Conservation (phyloP, 1,140 invertebrate species). For the Calosoma granatense region DNA sequence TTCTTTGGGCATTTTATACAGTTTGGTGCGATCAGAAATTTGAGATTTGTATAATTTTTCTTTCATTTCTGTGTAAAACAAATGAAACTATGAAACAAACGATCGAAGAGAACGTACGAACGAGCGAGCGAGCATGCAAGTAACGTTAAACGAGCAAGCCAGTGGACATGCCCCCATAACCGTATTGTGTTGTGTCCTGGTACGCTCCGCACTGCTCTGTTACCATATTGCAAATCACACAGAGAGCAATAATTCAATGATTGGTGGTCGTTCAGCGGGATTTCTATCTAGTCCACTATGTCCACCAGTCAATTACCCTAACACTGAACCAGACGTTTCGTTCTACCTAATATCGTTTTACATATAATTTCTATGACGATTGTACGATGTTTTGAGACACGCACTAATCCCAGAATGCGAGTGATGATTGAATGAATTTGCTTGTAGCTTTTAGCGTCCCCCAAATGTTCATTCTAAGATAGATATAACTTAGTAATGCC, state of each 20-base stretch:
- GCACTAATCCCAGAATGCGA: constrained; percentile 20
- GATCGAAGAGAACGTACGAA: too few species aligned
- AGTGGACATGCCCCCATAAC: constrained; percentile 5
- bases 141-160: neutral
- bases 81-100: too few species aligned
- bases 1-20: constrained; percentile 29
- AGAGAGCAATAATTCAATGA: too few species aligned
- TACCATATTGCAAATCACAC: too few species aligned
- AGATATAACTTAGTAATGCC: constrained; percentile 1
- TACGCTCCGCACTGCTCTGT: neutral
- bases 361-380: neutral
- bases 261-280: too few species aligned
- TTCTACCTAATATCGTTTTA: too few species aligned
- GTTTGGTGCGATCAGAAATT: constrained; percentile 6
- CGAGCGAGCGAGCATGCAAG: neutral
- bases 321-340: too few species aligned
- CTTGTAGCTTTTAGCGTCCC: constrained; percentile 1
- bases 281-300: too few species aligned
- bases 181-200: neutral
- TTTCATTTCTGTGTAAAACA: constrained; percentile 11
- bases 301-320: too few species aligned
- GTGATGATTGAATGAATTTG: constrained; percentile 19
- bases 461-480: constrained; percentile 9
- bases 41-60: constrained; percentile 11
- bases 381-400: constrained; percentile 2